Percentiles rank a stretch among this genome's conserved stretches.
These are phyloP conservation scores for Apus apus DNA, from an alignment of 2,113 vertebrate species.

Conservation along the genomic window DNA sequence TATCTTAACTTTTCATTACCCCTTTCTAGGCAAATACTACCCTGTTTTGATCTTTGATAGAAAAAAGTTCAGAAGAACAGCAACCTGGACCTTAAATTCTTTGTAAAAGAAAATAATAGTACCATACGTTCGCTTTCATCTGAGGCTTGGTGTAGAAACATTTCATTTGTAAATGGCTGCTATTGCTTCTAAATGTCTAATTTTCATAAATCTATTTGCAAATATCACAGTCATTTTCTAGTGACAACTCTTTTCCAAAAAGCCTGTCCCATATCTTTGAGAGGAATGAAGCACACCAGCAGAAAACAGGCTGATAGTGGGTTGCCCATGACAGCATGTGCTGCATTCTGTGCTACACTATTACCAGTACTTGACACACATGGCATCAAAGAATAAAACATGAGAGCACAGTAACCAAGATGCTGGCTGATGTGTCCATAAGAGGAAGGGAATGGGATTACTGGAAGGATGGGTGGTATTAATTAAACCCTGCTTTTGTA, in stretches of 20 bases:
- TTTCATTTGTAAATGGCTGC: neutral
- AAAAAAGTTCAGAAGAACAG: neutral
- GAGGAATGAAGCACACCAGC: slow-evolving; percentile 17
- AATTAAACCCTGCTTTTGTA: neutral
- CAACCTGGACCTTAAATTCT: neutral
- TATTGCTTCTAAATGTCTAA: neutral
- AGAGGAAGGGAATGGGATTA: neutral
- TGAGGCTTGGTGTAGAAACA: neutral
- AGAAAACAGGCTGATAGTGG: neutral
- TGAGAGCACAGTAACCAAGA: neutral
- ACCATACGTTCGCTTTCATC: neutral
- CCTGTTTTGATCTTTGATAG: neutral
- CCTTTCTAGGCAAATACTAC: neutral
- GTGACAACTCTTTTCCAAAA: neutral
- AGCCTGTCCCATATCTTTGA: neutral
- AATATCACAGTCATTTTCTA: neutral
- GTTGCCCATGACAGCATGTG: neutral
- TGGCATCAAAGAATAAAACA: neutral
- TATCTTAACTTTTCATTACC: neutral
- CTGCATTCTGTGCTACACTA: neutral
- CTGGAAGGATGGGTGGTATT: neutral
- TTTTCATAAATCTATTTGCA: slow-evolving; percentile 28
- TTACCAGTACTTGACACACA: neutral
- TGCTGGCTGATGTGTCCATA: neutral
- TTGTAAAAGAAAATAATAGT: neutral